Conservation (phyloP, 2,797 vertebrate genomes). For the Poeciliopsis turneri region DNA sequence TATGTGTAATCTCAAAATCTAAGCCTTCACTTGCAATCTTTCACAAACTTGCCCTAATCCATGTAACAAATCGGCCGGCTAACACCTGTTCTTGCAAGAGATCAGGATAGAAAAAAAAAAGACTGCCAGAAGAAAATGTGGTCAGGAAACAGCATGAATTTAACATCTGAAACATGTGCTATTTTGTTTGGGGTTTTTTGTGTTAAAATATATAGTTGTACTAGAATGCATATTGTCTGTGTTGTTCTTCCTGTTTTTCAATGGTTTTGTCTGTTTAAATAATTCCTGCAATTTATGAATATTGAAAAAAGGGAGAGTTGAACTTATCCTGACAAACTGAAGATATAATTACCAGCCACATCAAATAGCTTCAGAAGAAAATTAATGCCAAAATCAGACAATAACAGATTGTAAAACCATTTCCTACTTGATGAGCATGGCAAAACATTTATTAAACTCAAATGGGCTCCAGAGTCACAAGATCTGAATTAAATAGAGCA, state of each 20-base stretch:
- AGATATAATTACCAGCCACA: not conserved
- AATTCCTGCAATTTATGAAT: not conserved
- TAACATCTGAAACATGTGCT: slow-evolving; percentile 4
- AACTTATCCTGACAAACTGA: not conserved
- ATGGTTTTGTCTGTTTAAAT: not conserved
- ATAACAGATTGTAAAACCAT: not conserved
- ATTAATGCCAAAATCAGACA: not conserved
- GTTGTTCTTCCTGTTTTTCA: not conserved
- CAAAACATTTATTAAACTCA: not conserved
- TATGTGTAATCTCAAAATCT: slow-evolving; percentile 73
- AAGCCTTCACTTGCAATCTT: slow-evolving; percentile 56
- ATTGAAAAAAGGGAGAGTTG: not conserved
- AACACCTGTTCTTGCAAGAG: slow-evolving; percentile 67
- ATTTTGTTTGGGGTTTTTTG: not conserved
- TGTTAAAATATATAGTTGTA: not conserved
- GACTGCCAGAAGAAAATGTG: slow-evolving; percentile 1
- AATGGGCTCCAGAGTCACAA: not conserved
- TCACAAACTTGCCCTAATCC: slow-evolving; percentile 72
- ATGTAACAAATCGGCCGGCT: slow-evolving; percentile 38
- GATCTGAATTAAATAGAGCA: not conserved
- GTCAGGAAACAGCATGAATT: slow-evolving; percentile 9
- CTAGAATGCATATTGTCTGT: not conserved
- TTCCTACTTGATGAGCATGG: not conserved
- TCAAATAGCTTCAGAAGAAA: not conserved
- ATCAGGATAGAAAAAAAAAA: not conserved